These are phyloP conservation scores for Oncorhynchus kisutch DNA, from an alignment of 2,113 vertebrate genomes.

Conservation along the genomic window DNA sequence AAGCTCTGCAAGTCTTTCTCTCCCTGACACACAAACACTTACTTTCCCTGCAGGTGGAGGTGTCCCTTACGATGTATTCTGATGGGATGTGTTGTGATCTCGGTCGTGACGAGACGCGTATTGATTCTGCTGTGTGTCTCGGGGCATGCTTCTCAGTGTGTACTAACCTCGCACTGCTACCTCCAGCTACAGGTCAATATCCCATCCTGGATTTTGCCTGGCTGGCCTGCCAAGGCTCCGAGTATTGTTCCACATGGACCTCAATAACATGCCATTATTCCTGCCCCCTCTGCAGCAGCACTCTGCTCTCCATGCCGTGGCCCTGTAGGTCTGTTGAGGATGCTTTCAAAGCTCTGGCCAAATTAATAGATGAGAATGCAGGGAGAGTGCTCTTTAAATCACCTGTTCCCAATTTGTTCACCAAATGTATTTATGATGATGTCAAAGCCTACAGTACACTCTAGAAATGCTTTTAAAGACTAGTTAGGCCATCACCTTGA, in stretches of 20 bases:
- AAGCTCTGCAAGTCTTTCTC: too few relatives aligned
- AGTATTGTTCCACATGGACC: not conserved
- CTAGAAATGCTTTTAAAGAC: too few relatives aligned
- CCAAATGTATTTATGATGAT: not conserved
- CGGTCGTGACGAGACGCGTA: too few relatives aligned
- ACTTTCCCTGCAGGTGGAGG: too few relatives aligned
- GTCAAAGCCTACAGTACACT: not conserved
- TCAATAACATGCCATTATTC: not conserved
- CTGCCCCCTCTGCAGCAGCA: too few relatives aligned
- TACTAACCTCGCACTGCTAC: slow-evolving; percentile 2
- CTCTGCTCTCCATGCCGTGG: too few relatives aligned
- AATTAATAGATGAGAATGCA: not conserved
- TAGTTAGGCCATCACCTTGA: too few relatives aligned
- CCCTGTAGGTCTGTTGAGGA: not conserved
- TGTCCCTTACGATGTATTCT: too few relatives aligned
- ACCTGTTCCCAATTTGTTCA: not conserved
- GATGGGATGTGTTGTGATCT: too few relatives aligned
- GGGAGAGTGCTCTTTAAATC: not conserved
- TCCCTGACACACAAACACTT: too few relatives aligned
- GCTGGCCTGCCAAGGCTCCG: not conserved
- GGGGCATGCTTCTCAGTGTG: not conserved
- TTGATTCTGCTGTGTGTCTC: too few relatives aligned
- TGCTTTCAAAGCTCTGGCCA: not conserved
- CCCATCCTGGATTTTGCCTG: not conserved
- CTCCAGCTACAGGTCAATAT: slow-evolving; percentile 20